Conservation (phyloP, 1,140 invertebrate genomes). For the Camponotus vicinus region DNA sequence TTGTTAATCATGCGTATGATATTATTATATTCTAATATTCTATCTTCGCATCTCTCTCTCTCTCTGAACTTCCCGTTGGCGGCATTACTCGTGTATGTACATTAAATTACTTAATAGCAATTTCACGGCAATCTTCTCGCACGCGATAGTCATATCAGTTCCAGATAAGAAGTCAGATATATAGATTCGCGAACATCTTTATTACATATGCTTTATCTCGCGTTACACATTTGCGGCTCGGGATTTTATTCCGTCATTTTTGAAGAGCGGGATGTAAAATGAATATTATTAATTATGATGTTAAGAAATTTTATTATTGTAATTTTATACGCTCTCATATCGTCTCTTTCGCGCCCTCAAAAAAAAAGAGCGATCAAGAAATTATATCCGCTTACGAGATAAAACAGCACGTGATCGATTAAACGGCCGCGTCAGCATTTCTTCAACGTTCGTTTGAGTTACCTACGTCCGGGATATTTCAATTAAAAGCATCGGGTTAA, state of each 20-base stretch:
- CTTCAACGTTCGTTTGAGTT: conserved; percentile 62
- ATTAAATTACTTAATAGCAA: conserved; percentile 50
- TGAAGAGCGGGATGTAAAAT: background rate
- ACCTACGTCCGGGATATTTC: conserved; percentile 79
- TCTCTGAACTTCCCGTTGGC: background rate
- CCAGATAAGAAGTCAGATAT: conserved; percentile 42
- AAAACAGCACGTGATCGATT: background rate
- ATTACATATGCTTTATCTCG: conserved; percentile 6
- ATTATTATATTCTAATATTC: background rate
- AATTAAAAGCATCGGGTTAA: conserved; percentile 77
- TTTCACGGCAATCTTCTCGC: conserved; percentile 29
- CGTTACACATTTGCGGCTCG: background rate
- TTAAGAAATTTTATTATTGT: background rate
- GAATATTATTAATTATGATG: background rate
- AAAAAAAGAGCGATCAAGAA: background rate
- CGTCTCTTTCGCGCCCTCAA: background rate
- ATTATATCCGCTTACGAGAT: background rate
- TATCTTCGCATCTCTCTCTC: background rate
- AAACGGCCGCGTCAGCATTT: conserved; percentile 1
- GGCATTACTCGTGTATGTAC: background rate
- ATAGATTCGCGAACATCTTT: conserved; percentile 16
- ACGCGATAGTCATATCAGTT: conserved; percentile 45
- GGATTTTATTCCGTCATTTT: background rate
- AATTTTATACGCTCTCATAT: background rate
- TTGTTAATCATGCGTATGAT: conserved; percentile 8